Evolutionary conservation across 2,888 invertebrate species (phyloP), one percentile per base, ranked within the genome.

Genomic region (Diaphora mendica): DNA sequence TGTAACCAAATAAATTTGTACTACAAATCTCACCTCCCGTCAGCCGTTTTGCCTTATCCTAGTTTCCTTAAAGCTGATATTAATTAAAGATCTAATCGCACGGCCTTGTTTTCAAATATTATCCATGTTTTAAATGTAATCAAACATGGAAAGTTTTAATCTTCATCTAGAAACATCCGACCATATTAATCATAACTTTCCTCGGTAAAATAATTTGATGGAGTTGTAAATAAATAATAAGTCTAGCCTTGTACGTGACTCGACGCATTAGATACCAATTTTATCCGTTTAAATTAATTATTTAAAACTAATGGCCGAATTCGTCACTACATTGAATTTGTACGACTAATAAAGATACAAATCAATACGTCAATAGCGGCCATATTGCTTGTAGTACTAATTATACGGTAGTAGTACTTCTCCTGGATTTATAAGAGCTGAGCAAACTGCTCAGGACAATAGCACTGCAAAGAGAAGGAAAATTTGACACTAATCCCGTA

Each of bases 281-380:
- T 70, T 77, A 72, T 73, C 15, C 35, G 51, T 66, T 35, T n/a
- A 4, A 70, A 78, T 84, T n/a, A 75, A 80, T 83, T 76, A 86
- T 87, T 82, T 73, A 83, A 23, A 64, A n/a, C 17, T 20, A 39
- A 20, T 33, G 71, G 71, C 75, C 71, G 65, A 75, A 76, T 75
- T 48, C 39, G 30, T 39, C 39, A 59, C 15, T 51, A 55, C 13
- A 13, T 35, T 23, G 33, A 51, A 33, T 33, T 55, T 59, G 55
- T 66, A 30, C 55, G 13, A n/a, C 3, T 71, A 55, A 68, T 33
- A 72, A 4, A 62, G 62, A 33, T 30, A 33, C 20, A 11, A 42
- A 68, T 72, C 67, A 26, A 72, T 72, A 72, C 20, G 9, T 72
- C 42, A 39, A 26, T 42, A 39, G 55, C 4, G 17, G n/a, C 35